A percentile compares a stretch with the other conserved stretches of the same genome.
Conservation (phyloP, 2,797 vertebrate species). For the Scyliorhinus canicula region DNA sequence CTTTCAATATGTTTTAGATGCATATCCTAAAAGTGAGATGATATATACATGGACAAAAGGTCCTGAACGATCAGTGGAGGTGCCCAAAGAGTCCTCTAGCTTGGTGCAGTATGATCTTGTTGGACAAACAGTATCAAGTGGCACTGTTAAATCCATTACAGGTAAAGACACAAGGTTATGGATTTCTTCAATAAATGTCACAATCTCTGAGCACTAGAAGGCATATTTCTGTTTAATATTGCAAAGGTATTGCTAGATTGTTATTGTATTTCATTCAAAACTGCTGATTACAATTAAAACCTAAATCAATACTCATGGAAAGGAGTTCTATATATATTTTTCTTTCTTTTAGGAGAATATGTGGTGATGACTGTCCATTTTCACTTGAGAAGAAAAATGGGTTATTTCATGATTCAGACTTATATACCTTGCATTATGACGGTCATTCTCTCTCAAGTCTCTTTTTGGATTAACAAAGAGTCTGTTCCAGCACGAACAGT, state of each 20-base stretch:
- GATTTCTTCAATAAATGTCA: not conserved
- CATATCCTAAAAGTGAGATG: conserved; percentile 95
- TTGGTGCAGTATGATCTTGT: conserved; percentile 94
- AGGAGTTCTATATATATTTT: conserved; percentile 40
- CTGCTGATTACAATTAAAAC: not conserved
- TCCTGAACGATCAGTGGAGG: conserved; percentile 88
- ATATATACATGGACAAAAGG: conserved; percentile 98
- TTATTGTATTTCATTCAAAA: not conserved
- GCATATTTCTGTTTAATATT: not conserved
- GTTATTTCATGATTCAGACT: conserved; percentile 99
- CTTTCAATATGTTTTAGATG: conserved; percentile 63
- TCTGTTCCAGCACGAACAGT: conserved; percentile 95
- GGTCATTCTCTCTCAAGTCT: conserved; percentile 98
- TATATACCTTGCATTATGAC: conserved; percentile 99
- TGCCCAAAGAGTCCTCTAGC: conserved; percentile 93
- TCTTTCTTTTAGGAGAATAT: conserved; percentile 78
- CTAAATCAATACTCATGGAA: not conserved
- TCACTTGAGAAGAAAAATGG: conserved; percentile 95
- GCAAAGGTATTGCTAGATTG: not conserved
- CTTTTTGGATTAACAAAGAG: conserved; percentile 99
- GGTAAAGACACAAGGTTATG: conserved; percentile 57
- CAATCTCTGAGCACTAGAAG: not conserved
- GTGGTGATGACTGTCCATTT: conserved; percentile 97
- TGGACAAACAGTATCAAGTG: conserved; percentile 89
- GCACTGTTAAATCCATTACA: conserved; percentile 93